Base-by-base conservation (phyloP, 2,888 invertebrate species). In the Zele albiditarsus region DNA sequence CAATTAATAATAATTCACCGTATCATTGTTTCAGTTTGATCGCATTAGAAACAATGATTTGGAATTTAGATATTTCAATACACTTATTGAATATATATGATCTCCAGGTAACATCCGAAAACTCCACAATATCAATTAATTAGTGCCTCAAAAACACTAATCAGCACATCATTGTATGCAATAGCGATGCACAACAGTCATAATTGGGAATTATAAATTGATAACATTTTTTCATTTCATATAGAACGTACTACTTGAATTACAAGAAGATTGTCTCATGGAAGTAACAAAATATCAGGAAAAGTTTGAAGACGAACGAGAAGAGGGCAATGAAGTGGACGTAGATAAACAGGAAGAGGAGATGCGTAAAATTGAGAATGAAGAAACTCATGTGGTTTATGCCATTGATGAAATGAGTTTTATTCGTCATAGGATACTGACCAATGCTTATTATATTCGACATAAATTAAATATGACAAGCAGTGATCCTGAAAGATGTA, bases 51-150 rank as follows among this genome's bases (percentile, higher is more conserved):
- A 77, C 80, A 3, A 79, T 85, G 4, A 81, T 88, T 68, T 87
- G 88, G 86, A 89, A 89, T 81, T 77, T 89, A 68, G 86, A 89
- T 68, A 81, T 85, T 65, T 83, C 82, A 60, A 74, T 87, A 72
- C 86, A 82, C 67, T 77, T 89, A 53, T 33, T 84, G 27, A 78
- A 82, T 53, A 68, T 80, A 8, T 73, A 86, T 14, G 78, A 89
- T 74, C 86, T 87, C 60, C 84, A 88, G 84, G 89, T 89, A 83
- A 71, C 10, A 38, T 0, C 2, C 2, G 2, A 38, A 0, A 12
- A 8, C 38, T 38, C 12, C 10, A 6, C 12, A 12, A 8, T 38
- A 38, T 38, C 2, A 38, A 38, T 38, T 12, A 8, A 38, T 12
- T 38, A 8, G 38, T 12, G 0, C 0, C 8, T 12, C 12, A 1